These are phyloP conservation scores for Salvator merianae DNA, from an alignment of 2,113 vertebrate genomes.

Conservation along the genomic window DNA sequence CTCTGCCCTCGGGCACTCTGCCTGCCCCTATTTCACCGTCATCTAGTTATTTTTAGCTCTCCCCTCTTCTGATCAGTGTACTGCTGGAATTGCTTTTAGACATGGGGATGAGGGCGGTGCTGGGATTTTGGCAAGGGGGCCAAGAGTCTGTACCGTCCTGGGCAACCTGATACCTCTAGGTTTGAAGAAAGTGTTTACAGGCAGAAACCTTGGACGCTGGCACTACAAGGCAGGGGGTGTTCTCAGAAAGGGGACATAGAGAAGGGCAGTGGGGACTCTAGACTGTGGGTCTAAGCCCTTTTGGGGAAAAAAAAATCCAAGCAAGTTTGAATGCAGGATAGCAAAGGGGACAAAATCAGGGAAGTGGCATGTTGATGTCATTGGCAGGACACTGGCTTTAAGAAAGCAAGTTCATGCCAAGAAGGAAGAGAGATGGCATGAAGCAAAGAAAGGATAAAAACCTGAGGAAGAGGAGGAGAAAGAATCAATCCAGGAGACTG, in stretches of 20 bases:
- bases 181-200: slow-evolving; percentile 54
- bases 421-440: slow-evolving; percentile 55
- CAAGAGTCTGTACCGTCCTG: slow-evolving; percentile 39
- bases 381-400: slow-evolving; percentile 58
- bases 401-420: slow-evolving; percentile 43
- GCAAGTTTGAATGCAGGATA: slow-evolving; percentile 58
- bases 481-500: slow-evolving; percentile 61
- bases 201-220: slow-evolving; percentile 36
- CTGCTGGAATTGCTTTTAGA: slow-evolving; percentile 35
- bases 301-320: neutral
- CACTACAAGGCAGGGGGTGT: slow-evolving; percentile 35
- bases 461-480: slow-evolving; percentile 48
- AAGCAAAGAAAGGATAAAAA: neutral
- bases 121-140: slow-evolving; percentile 22
- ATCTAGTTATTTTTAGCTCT: slow-evolving; percentile 29
- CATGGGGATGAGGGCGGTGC: slow-evolving; percentile 18
- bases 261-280: slow-evolving; percentile 12
- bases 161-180: slow-evolving; percentile 43
- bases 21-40: slow-evolving; percentile 35
- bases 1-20: slow-evolving; percentile 12
- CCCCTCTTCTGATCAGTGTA: slow-evolving; percentile 16
- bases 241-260: slow-evolving; percentile 35
- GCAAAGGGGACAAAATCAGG: slow-evolving; percentile 12
- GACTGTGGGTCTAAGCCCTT: slow-evolving; percentile 32
- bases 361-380: slow-evolving; percentile 44